Base-by-base conservation (phyloP, 2,113 vertebrate genomes). In the Pterophyllum scalare region DNA sequence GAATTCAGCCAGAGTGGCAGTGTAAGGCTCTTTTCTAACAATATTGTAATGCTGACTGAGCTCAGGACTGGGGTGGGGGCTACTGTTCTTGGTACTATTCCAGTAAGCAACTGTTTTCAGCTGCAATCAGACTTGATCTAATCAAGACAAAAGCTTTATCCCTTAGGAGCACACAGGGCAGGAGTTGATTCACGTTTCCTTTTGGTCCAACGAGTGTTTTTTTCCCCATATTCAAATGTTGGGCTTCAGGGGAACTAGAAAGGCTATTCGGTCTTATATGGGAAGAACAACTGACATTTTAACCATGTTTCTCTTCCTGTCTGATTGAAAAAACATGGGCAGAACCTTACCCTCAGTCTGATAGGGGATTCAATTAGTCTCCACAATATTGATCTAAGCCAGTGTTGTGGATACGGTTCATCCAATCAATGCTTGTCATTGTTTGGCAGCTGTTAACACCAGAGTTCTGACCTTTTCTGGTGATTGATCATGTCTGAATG, bases 1-100 rank as follows among this genome's bases (percentile, higher is more conserved):
- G 40, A 79, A 70, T 35, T n/a, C 17, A 58, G 83, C 77, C 86
- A 82, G 79, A 62, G 70, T 54, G 81, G 38, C 79, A 70, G 40
- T 17, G 56, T 65, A 43, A 81, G 28, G 52, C 78, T 87, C 67
- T 89, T 79, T 77, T 76, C 56, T 86, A 61, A 59, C 72, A 2
- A 46, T 74, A 67, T 19, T 76, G 58, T 80, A 84, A 82, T 82
- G 75, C 83, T 85, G 67, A 89, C 75, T 81, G 67, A 74, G 81
- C 74, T 81, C 79, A 75, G 77, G 81, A 77, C 52, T 85, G 82
- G 90, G 90, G 87, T 84, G 85, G 85, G 82, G 83, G 72, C 75
- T 79, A 28, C 72, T 56, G 82, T 43, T 75, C 43, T 59, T 83
- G 79, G 28, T 82, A 31, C 22, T 85, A 52, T 80, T 84, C 83